Evolutionary conservation across 2,113 vertebrate genomes (phyloP).

Genomic region (Tachysurus fulvidraco): DNA sequence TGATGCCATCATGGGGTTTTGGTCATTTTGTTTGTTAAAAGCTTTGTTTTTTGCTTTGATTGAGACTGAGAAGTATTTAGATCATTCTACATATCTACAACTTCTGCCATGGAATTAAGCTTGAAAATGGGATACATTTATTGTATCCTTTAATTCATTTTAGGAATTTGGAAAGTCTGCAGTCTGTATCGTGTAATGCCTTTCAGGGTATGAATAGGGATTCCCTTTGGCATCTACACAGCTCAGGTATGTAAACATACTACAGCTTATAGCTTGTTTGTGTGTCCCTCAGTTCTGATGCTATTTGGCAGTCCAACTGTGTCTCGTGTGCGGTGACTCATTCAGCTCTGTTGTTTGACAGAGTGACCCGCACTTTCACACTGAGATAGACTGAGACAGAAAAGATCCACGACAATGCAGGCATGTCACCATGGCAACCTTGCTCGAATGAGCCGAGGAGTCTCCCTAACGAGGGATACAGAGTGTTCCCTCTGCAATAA

Average conservation of each 20-base stretch:
- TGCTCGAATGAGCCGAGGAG: constrained; percentile 40
- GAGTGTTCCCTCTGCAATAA: constrained; percentile 46
- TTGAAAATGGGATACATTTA: background rate
- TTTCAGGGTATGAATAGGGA: background rate
- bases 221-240: background rate
- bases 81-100: background rate
- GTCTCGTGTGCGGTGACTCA: constrained; percentile 33
- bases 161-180: background rate
- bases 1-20: background rate
- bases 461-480: constrained; percentile 44
- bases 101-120: background rate
- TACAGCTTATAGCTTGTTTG: background rate
- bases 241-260: background rate
- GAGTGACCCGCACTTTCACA: constrained; percentile 35
- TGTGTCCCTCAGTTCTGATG: background rate
- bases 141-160: background rate
- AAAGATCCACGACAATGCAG: constrained; percentile 45
- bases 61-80: background rate
- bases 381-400: constrained; percentile 40
- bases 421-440: constrained; percentile 51
- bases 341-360: constrained; percentile 37
- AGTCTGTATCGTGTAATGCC: background rate
- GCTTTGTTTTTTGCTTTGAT: background rate
- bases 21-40: background rate
- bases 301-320: constrained; percentile 10